Evolutionary conservation across 2,113 vertebrate species (phyloP).

Genomic region (Heptranchias perlo): DNA sequence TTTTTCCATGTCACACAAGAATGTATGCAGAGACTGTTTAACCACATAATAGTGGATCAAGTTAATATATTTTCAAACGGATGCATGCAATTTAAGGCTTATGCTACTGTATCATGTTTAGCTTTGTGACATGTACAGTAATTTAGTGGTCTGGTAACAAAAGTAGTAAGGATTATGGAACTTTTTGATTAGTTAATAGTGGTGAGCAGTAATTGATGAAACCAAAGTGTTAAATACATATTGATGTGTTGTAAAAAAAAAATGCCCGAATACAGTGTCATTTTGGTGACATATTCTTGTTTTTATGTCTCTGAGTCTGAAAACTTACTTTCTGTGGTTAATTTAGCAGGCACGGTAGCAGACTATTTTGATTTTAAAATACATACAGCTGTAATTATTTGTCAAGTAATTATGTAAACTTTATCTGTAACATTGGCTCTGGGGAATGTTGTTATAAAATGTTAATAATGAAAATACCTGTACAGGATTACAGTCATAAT

Average conservation of each 20-base stretch:
- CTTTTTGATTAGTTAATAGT: not conserved
- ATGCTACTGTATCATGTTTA: constrained; percentile 36
- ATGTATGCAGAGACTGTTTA: constrained; percentile 43
- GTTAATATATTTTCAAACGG: constrained; percentile 43
- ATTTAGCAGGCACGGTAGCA: not conserved
- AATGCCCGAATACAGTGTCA: not conserved
- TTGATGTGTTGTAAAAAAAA: not conserved
- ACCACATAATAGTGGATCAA: constrained; percentile 43
- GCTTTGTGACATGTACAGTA: constrained; percentile 31
- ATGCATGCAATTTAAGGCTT: constrained; percentile 5
- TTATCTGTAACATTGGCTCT: not conserved
- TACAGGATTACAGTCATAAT: constrained; percentile 18
- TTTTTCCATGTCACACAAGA: constrained; percentile 43
- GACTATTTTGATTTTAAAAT: constrained; percentile 24
- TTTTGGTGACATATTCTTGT: not conserved
- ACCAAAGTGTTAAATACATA: constrained; percentile 9
- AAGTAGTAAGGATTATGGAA: constrained; percentile 33
- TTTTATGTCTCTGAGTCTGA: not conserved
- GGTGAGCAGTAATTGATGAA: constrained; percentile 21
- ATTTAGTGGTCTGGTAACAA: constrained; percentile 32
- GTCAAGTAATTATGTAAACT: constrained; percentile 1
- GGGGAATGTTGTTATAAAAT: not conserved
- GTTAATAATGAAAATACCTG: constrained; percentile 29
- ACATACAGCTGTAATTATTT: constrained; percentile 17
- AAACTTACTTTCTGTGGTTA: not conserved